These are phyloP conservation scores for Oeneis ivallda DNA, from an alignment of 2,888 invertebrate genomes.

Conservation along the genomic window DNA sequence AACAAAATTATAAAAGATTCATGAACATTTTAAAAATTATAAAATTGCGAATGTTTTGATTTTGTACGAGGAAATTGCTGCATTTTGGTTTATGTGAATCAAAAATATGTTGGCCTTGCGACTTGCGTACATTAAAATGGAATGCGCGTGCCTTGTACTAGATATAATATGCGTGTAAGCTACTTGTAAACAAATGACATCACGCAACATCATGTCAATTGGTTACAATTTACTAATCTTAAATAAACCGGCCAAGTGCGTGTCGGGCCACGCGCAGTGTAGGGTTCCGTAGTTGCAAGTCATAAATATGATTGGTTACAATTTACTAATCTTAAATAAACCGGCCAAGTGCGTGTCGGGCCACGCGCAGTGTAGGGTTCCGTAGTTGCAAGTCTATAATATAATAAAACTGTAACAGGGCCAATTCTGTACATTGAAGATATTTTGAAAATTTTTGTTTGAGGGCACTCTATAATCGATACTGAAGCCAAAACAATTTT, in stretches of 20 bases:
- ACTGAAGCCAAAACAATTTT: too few relatives aligned
- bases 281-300: too few relatives aligned
- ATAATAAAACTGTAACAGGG: too few relatives aligned
- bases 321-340: background rate
- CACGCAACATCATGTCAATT: constrained; percentile 22
- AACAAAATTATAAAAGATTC: background rate
- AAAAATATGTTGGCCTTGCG: constrained; percentile 34
- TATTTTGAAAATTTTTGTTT: too few relatives aligned
- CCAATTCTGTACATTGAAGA: too few relatives aligned
- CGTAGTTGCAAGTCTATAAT: too few relatives aligned
- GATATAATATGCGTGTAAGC: background rate
- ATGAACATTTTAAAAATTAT: background rate
- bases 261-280: too few relatives aligned
- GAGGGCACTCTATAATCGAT: too few relatives aligned
- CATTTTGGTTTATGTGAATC: constrained; percentile 17
- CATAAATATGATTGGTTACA: constrained; percentile 13
- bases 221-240: constrained; percentile 1
- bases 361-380: too few relatives aligned
- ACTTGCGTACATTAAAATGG: constrained; percentile 24
- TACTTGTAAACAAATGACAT: constrained; percentile 15
- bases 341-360: too few relatives aligned
- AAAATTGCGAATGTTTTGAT: constrained; percentile 8
- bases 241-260: too few relatives aligned
- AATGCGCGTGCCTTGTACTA: constrained; percentile 17
- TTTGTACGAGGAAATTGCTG: constrained; percentile 14